A percentile compares a stretch with the other conserved stretches of the same genome.
phyloP scores from a whole-genome alignment of 2,797 vertebrate genomes.

The Sebastes kiyomatsui region DNA sequence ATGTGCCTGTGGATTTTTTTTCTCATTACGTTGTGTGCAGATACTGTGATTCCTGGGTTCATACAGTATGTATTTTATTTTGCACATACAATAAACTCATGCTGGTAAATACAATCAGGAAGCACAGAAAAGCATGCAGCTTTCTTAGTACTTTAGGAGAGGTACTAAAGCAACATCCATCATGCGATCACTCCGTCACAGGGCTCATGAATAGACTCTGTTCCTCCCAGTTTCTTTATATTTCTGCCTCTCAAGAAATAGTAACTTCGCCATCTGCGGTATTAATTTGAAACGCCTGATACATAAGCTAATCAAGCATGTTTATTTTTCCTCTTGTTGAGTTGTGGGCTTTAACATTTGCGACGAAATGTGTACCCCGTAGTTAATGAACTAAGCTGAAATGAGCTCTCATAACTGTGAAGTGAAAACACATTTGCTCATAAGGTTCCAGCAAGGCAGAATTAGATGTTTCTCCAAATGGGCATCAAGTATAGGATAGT shows the following conservation, averaged over 20 bases:
- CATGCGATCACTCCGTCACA: neutral
- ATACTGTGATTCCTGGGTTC: neutral
- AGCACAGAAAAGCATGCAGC: neutral
- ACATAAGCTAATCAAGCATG: conserved; percentile 52
- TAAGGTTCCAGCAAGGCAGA: neutral
- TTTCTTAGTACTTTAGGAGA: conserved; percentile 1
- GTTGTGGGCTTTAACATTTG: conserved; percentile 36
- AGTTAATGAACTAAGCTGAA: conserved; percentile 51
- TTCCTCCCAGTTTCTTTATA: neutral
- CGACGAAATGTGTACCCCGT: neutral
- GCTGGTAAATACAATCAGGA: neutral
- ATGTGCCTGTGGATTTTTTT: neutral
- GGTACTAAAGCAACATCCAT: conserved; percentile 6
- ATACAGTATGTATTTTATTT: neutral
- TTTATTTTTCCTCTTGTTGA: conserved; percentile 53
- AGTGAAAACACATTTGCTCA: conserved; percentile 4
- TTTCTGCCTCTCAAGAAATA: conserved; percentile 12
- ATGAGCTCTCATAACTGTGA: conserved; percentile 20
- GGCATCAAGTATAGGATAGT: conserved; percentile 26
- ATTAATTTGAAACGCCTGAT: conserved; percentile 48
- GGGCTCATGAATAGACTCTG: neutral
- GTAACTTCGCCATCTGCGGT: conserved; percentile 37
- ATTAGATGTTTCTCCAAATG: conserved; percentile 21
- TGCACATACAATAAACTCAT: neutral
- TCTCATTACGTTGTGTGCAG: conserved; percentile 2